phyloP scores from a whole-genome alignment of 2,113 vertebrate genomes.

The Pterocles orientalis region DNA sequence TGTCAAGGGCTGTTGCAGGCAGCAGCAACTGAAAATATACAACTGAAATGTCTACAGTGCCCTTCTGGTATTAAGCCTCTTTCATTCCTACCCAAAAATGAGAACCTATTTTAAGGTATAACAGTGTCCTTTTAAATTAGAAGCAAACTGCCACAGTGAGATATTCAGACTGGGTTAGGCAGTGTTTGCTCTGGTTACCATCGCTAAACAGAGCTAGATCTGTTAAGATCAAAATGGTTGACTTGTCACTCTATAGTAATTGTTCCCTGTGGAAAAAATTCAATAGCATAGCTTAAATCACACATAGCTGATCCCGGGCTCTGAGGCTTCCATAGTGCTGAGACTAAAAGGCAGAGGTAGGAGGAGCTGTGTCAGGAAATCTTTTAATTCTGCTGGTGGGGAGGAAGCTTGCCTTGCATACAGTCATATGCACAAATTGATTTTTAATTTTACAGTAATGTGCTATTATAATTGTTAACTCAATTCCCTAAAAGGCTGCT shows the following conservation, averaged over 20 bases:
- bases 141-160: neutral
- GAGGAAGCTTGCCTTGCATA: neutral
- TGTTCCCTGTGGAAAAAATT: constrained; percentile 24
- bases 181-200: neutral
- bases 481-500: neutral
- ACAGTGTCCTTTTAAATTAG: neutral
- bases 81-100: neutral
- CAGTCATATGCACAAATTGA: neutral
- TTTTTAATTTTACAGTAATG: constrained; percentile 19
- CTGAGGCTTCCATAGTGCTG: neutral
- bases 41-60: neutral
- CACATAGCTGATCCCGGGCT: neutral
- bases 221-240: constrained; percentile 54
- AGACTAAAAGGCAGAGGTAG: constrained; percentile 5
- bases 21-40: neutral
- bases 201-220: constrained; percentile 10
- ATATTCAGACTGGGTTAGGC: neutral
- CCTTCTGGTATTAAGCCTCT: neutral
- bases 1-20: neutral
- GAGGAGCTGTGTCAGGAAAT: constrained; percentile 16
- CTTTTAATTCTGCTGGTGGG: neutral
- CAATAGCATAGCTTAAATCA: constrained; percentile 25
- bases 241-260: constrained; percentile 42
- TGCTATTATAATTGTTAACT: neutral
- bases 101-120: constrained; percentile 16